Conservation (phyloP, 2,797 vertebrate species). For the Benthosema pterotum region DNA sequence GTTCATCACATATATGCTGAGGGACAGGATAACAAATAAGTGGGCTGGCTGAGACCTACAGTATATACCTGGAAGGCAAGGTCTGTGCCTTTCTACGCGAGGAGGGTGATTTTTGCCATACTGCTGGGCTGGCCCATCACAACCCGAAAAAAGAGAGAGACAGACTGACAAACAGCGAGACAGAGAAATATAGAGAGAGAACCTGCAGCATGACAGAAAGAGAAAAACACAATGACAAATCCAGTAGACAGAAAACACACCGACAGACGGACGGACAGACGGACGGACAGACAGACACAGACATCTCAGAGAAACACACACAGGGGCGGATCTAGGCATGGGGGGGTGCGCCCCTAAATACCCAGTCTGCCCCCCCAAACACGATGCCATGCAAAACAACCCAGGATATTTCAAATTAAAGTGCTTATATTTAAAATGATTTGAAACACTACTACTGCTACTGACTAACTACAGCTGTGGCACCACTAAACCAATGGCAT, state of each 20-base stretch:
- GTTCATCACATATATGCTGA: conserved; percentile 68
- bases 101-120: conserved; percentile 71
- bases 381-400: no score
- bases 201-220: conserved; percentile 24
- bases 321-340: no score
- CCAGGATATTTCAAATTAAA: no score
- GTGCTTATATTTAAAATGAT: no score
- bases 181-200: conserved; percentile 43
- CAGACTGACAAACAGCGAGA: conserved; percentile 23
- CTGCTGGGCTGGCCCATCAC: conserved; percentile 73
- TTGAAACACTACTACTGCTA: no score
- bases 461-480: no score
- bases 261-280: no score
- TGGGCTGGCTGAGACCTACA: conserved; percentile 58
- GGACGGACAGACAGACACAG: no score
- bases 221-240: background rate
- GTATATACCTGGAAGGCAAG: conserved; percentile 73
- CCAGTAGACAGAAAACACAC: no score
- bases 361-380: no score
- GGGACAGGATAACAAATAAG: conserved; percentile 75
- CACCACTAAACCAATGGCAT: no score
- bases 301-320: background rate
- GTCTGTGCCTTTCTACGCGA: conserved; percentile 71
- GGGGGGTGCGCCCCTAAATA: no score
- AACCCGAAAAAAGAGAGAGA: conserved; percentile 51